Conservation (phyloP, 2,113 vertebrate species). For the Pelvicachromis taeniatus region DNA sequence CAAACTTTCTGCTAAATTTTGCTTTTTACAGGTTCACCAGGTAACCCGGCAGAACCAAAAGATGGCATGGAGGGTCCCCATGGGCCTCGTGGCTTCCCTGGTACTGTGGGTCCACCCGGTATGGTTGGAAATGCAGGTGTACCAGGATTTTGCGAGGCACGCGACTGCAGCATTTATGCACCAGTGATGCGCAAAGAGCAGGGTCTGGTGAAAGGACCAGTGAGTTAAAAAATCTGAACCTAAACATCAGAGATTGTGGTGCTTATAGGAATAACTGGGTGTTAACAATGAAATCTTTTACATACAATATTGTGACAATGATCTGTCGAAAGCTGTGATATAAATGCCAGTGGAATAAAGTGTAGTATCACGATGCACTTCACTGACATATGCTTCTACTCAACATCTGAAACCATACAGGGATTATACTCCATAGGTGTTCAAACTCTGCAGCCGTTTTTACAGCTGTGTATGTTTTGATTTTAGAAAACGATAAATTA, state of each 20-base stretch:
- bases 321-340: background rate
- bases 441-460: background rate
- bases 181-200: constrained; percentile 71
- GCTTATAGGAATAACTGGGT: background rate
- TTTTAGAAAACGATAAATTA: background rate
- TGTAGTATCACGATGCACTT: background rate
- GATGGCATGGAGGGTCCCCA: constrained; percentile 60
- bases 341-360: background rate
- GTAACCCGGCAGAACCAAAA: constrained; percentile 57
- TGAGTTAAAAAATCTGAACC: constrained; percentile 52
- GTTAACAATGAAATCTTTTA: background rate
- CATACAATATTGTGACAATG: background rate
- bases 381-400: background rate
- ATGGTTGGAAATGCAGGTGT: constrained; percentile 46
- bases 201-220: constrained; percentile 71
- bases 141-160: constrained; percentile 69
- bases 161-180: constrained; percentile 66
- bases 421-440: background rate
- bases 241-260: background rate
- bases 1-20: background rate
- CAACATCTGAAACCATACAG: background rate
- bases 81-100: constrained; percentile 63
- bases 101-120: constrained; percentile 50
- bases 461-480: background rate
- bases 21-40: constrained; percentile 58